Conservation (phyloP, 2,113 vertebrate genomes). For the Sterrhoptilus dennistouni region DNA sequence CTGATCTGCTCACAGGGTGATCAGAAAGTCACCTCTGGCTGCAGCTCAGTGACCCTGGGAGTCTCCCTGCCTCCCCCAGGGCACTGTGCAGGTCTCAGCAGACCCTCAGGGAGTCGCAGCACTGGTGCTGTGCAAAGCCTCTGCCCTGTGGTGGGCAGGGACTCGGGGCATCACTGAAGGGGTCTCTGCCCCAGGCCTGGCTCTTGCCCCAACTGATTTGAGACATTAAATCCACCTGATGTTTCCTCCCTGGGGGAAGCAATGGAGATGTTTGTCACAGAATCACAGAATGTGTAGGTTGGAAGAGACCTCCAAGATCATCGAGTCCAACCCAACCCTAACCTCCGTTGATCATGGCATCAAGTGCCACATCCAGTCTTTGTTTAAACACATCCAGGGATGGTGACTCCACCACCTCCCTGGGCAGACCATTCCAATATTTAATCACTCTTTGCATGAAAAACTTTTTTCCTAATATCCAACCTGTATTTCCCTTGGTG, state of each 20-base stretch:
- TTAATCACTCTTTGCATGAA: no score
- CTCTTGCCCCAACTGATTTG: not conserved
- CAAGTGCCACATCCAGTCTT: no score
- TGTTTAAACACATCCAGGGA: no score
- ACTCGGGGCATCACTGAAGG: accelerated
- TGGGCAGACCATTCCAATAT: no score
- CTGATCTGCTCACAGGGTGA: not conserved
- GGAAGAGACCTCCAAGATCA: no score
- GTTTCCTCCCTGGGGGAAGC: not conserved
- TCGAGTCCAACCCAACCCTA: no score
- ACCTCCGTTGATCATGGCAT: no score
- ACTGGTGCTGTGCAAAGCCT: not conserved
- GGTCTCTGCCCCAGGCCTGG: not conserved
- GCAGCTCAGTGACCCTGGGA: not conserved
- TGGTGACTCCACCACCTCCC: no score
- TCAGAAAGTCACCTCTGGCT: not conserved
- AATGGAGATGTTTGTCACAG: accelerated
- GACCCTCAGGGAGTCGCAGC: not conserved
- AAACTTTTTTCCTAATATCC: no score
- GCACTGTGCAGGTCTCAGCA: not conserved
- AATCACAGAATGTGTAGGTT: no score
- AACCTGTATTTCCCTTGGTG: no score
- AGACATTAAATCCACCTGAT: not conserved
- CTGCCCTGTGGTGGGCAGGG: not conserved
- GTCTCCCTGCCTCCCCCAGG: accelerated